These are phyloP conservation scores for Orthonevra nobilis DNA, from an alignment of 2,888 invertebrate species.

Conservation along the genomic window DNA sequence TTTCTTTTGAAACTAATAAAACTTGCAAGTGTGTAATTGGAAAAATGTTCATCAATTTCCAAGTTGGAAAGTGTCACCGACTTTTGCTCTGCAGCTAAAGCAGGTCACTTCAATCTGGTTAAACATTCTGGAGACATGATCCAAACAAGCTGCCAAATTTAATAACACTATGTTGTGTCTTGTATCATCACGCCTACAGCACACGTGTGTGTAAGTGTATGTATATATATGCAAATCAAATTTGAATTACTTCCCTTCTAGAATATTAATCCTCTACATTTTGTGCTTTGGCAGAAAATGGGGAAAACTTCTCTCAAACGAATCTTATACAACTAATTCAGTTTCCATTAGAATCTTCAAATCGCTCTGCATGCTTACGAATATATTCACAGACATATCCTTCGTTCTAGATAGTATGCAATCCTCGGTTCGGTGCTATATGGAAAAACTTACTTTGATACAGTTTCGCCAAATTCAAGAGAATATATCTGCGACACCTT, in stretches of 20 bases:
- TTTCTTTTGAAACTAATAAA: conserved; percentile 25
- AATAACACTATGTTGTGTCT: no score
- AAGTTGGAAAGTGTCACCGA: conserved; percentile 17
- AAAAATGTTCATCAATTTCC: conserved; percentile 33
- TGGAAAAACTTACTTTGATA: conserved; percentile 57
- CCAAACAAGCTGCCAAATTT: conserved; percentile 59
- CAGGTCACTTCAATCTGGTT: conserved; percentile 61
- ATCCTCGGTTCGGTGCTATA: background rate
- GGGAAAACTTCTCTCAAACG: conserved; percentile 47
- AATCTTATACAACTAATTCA: conserved; percentile 61
- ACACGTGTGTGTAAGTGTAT: background rate
- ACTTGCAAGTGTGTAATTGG: conserved; percentile 45
- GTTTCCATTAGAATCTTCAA: conserved; percentile 63
- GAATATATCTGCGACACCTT: conserved; percentile 64
- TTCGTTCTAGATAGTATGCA: background rate
- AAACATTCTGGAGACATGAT: conserved; percentile 48
- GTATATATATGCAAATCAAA: conserved; percentile 43
- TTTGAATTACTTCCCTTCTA: conserved; percentile 32
- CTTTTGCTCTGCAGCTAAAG: conserved; percentile 15
- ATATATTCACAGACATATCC: no score
- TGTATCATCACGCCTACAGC: conserved; percentile 16
- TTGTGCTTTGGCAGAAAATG: background rate
- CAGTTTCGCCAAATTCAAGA: conserved; percentile 50
- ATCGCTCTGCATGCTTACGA: conserved; percentile 26
- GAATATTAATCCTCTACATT: conserved; percentile 16